Conservation (phyloP, 1,140 invertebrate species). For the Mercenaria mercenaria region DNA sequence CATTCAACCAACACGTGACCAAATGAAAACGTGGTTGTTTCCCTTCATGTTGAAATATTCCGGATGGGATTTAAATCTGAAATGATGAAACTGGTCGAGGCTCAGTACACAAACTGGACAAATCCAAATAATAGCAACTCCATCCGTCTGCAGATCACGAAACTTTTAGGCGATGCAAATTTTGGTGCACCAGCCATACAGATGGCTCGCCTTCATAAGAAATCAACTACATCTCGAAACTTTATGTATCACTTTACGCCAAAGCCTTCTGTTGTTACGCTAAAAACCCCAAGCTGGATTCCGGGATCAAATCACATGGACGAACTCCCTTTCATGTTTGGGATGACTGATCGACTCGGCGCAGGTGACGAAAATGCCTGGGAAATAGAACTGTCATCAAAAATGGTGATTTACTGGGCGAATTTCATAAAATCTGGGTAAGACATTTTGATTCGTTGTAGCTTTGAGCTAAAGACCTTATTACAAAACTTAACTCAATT, state of each 20-base stretch:
- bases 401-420: slow-evolving; percentile 31
- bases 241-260: background rate
- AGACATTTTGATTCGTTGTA: no score
- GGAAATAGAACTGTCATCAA: background rate
- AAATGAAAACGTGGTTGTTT: background rate
- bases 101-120: slow-evolving; percentile 29
- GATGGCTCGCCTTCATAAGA: background rate
- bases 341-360: background rate
- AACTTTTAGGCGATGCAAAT: background rate
- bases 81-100: background rate
- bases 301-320: slow-evolving; percentile 11
- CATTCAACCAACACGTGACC: background rate
- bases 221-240: background rate
- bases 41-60: background rate
- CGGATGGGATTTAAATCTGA: background rate
- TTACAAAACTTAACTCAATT: no score
- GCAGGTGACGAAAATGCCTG: background rate
- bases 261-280: background rate
- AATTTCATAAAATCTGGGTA: slow-evolving; percentile 24
- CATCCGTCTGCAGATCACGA: slow-evolving; percentile 14
- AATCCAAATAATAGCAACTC: background rate
- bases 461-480: no score
- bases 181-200: background rate
- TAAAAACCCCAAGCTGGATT: background rate
- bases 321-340: background rate